Evolutionary conservation across 64 coral and sea anemone genomes (phyloP).

Genomic region (Dendrophyllia cribrosa): DNA sequence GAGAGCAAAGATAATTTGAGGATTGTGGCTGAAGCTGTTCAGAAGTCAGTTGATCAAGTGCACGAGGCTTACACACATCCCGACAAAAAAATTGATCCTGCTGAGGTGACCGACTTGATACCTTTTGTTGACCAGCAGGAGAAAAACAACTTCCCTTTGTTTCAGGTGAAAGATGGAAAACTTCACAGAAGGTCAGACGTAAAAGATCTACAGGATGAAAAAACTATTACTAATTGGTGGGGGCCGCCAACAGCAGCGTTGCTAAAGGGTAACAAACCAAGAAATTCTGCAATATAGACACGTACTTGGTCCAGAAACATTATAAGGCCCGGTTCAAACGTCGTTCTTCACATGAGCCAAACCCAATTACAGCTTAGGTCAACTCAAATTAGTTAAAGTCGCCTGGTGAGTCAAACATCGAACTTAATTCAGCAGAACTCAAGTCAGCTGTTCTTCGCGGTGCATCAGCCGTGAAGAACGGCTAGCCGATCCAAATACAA

Average conservation of each 20-base stretch:
- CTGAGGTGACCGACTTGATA: slow-evolving; percentile 16
- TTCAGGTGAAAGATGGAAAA: background rate
- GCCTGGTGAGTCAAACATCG: too few relatives aligned
- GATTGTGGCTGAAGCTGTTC: background rate
- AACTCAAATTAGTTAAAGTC: too few relatives aligned
- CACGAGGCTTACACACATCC: slow-evolving; percentile 1
- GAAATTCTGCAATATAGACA: too few relatives aligned
- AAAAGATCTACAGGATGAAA: background rate
- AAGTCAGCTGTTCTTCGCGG: too few relatives aligned
- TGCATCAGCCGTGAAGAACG: too few relatives aligned
- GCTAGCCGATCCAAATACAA: too few relatives aligned
- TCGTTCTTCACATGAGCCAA: too few relatives aligned
- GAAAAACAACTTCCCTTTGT: slow-evolving; percentile 33
- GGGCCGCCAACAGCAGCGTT: background rate
- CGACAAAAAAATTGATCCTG: background rate
- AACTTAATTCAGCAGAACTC: too few relatives aligned
- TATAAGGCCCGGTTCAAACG: too few relatives aligned
- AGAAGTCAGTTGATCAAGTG: slow-evolving; percentile 16
- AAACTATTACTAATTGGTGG: background rate
- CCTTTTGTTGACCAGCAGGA: slow-evolving; percentile 41
- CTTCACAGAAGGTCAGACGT: background rate
- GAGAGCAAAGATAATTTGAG: slow-evolving; percentile 9
- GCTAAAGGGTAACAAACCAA: too few relatives aligned
- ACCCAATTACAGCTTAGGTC: too few relatives aligned
- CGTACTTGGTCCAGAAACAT: too few relatives aligned